Evolutionary conservation across 2,888 invertebrate species (phyloP).

Genomic region (Unio pictorum): DNA sequence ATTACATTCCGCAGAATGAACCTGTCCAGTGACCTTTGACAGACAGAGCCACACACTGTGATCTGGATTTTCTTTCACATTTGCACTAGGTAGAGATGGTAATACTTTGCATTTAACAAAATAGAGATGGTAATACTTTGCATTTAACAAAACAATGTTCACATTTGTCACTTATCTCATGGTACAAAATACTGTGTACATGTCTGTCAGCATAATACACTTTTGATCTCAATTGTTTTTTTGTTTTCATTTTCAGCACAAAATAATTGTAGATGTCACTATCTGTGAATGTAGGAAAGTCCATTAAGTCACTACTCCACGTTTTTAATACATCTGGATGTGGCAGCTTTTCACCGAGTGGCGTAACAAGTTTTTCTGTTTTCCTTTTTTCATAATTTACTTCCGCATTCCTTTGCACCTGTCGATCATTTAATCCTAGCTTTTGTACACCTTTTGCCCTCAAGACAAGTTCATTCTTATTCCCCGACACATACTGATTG

Average conservation of each 20-base stretch:
- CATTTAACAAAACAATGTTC: slow-evolving; percentile 11
- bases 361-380: background rate
- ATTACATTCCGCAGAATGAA: slow-evolving; percentile 21
- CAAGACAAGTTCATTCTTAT: background rate
- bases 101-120: slow-evolving; percentile 13
- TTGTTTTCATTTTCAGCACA: slow-evolving; percentile 11
- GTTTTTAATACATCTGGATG: slow-evolving; percentile 5
- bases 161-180: slow-evolving; percentile 1
- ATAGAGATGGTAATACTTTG: slow-evolving; percentile 17
- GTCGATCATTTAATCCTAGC: background rate
- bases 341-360: slow-evolving; percentile 1
- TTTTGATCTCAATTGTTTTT: slow-evolving; percentile 8
- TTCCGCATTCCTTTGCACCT: slow-evolving; percentile 1
- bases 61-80: slow-evolving; percentile 11
- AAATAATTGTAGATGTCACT: slow-evolving; percentile 14
- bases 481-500: slow-evolving; percentile 6
- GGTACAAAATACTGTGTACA: slow-evolving; percentile 3
- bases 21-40: slow-evolving; percentile 23
- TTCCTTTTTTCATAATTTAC: background rate
- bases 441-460: slow-evolving; percentile 1
- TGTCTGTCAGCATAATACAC: slow-evolving; percentile 12
- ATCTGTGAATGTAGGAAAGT: slow-evolving; percentile 6
- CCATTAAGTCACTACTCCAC: slow-evolving; percentile 3
- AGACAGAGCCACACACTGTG: slow-evolving; percentile 17
- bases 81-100: slow-evolving; percentile 17